Conservation (phyloP, 2,888 invertebrate genomes). For the Bombylius discolor region DNA sequence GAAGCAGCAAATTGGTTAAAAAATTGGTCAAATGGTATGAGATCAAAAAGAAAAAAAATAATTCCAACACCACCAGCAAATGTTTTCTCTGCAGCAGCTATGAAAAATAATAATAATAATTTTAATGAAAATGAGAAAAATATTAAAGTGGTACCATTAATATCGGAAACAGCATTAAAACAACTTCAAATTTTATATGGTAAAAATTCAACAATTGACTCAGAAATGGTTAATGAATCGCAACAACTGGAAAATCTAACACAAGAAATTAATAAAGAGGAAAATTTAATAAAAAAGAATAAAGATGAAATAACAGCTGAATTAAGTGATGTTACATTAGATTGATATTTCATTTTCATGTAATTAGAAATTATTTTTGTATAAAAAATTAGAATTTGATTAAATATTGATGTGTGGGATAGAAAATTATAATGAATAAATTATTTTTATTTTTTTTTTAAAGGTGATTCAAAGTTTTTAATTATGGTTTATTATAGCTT, state of each 20-base stretch:
- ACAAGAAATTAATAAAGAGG: too few relatives aligned
- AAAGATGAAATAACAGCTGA: conserved; percentile 44
- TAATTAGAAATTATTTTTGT: too few relatives aligned
- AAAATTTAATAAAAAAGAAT: conserved; percentile 25
- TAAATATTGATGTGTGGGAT: too few relatives aligned
- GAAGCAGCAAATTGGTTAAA: conserved; percentile 45
- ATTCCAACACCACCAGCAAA: not conserved
- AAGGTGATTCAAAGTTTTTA: too few relatives aligned
- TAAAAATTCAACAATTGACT: not conserved
- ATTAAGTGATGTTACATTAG: conserved; percentile 44
- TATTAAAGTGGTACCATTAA: conserved; percentile 34
- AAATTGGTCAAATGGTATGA: conserved; percentile 47
- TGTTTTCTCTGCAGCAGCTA: not conserved
- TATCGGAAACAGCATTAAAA: conserved; percentile 32
- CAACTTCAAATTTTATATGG: conserved; percentile 32
- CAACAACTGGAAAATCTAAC: not conserved
- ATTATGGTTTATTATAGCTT: too few relatives aligned
- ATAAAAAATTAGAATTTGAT: too few relatives aligned
- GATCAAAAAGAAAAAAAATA: conserved; percentile 19
- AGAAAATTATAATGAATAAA: too few relatives aligned
- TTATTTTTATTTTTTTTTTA: too few relatives aligned
- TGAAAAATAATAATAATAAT: not conserved
- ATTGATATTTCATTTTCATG: conserved; percentile 15
- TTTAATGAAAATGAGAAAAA: not conserved
- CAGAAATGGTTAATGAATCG: not conserved